These are phyloP conservation scores for Drosophila nigricruria DNA, from an alignment of 2,888 invertebrate species.

Conservation along the genomic window DNA sequence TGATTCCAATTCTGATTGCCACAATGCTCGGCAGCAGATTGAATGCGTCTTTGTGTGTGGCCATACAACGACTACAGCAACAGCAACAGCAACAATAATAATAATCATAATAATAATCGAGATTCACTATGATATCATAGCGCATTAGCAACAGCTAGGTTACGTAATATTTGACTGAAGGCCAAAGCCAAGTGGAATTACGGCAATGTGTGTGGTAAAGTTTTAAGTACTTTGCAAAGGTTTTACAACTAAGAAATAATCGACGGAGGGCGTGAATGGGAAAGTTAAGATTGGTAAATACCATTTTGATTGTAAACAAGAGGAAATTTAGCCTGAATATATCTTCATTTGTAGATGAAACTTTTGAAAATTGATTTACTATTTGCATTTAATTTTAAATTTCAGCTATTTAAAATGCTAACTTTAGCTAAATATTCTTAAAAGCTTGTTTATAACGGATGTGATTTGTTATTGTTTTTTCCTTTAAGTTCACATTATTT, in stretches of 20 bases:
- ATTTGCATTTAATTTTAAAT: background rate
- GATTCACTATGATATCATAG: constrained; percentile 7
- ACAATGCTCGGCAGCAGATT: constrained; percentile 7
- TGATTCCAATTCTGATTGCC: constrained; percentile 32
- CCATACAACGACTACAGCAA: constrained; percentile 1
- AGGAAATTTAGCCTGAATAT: background rate
- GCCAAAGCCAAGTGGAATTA: background rate
- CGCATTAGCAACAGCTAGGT: background rate
- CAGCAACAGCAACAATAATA: constrained; percentile 12
- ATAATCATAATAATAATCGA: constrained; percentile 18
- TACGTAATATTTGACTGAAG: background rate
- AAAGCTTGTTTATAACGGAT: too few species aligned
- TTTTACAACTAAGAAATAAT: background rate
- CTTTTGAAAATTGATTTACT: background rate
- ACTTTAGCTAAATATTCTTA: background rate
- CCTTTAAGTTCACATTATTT: background rate
- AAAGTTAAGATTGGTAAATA: background rate
- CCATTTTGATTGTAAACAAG: too few species aligned
- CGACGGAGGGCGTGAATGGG: background rate
- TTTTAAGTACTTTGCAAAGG: background rate
- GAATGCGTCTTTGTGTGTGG: constrained; percentile 20
- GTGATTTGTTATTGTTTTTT: background rate
- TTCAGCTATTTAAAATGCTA: background rate
- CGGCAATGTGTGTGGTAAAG: background rate
- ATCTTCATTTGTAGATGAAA: background rate